Percentiles rank a stretch among this genome's conserved stretches.
phyloP scores from a whole-genome alignment of 2,113 vertebrate genomes.

The Daubentonia madagascariensis region DNA sequence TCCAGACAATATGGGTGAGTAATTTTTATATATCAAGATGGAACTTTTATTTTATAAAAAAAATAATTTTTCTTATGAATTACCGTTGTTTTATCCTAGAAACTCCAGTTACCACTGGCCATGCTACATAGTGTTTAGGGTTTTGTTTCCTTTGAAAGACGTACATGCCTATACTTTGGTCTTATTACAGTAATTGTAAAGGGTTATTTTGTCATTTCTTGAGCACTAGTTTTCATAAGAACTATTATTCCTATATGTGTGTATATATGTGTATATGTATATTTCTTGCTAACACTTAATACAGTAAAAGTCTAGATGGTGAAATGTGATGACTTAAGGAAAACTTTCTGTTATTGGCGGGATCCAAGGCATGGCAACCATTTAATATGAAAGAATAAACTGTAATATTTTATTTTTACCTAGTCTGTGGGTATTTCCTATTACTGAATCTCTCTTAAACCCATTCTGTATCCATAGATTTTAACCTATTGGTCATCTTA shows the following conservation, averaged over 20 bases:
- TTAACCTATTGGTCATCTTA: neutral
- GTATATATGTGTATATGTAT: neutral
- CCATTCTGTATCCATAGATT: neutral
- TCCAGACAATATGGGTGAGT: neutral
- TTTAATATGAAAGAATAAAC: neutral
- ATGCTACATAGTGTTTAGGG: neutral
- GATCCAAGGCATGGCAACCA: constrained; percentile 11
- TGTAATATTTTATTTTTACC: constrained; percentile 15
- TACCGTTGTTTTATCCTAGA: neutral
- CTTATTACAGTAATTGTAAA: neutral
- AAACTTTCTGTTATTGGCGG: neutral
- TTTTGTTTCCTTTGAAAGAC: constrained; percentile 32
- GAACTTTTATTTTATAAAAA: constrained; percentile 41
- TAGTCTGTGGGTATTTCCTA: neutral
- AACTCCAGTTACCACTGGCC: neutral
- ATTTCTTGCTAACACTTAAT: neutral
- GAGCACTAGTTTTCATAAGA: neutral
- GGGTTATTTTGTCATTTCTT: constrained; percentile 43
- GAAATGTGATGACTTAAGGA: neutral
- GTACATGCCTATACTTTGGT: neutral
- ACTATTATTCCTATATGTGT: neutral
- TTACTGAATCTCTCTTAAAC: neutral
- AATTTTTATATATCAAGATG: neutral
- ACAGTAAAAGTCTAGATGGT: neutral
- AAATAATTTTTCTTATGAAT: constrained; percentile 11